phyloP scores from a whole-genome alignment of 2,888 invertebrate species.

The Dendrolimus pini region DNA sequence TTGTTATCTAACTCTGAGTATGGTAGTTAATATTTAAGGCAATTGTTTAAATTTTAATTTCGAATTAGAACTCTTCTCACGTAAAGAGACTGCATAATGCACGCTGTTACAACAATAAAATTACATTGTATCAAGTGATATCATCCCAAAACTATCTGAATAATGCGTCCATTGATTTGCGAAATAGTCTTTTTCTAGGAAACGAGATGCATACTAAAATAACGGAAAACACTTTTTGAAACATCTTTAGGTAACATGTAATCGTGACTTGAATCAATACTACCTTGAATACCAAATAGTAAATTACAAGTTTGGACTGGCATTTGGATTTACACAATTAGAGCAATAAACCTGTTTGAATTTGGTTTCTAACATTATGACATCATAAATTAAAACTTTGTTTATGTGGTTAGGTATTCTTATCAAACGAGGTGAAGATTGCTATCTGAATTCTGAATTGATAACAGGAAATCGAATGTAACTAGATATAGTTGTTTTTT shows the following conservation, averaged over 20 bases:
- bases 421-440: too few relatives aligned
- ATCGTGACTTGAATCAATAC: slow-evolving; percentile 19
- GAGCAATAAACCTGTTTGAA: too few relatives aligned
- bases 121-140: slow-evolving; percentile 2
- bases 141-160: slow-evolving; percentile 10
- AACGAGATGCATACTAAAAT: slow-evolving; percentile 7
- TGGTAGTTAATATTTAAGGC: too few relatives aligned
- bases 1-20: not conserved
- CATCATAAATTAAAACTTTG: too few relatives aligned
- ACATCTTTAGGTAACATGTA: slow-evolving; percentile 18
- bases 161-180: slow-evolving; percentile 15
- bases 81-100: not conserved
- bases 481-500: too few relatives aligned
- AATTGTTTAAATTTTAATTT: too few relatives aligned
- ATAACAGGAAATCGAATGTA: too few relatives aligned
- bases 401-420: too few relatives aligned
- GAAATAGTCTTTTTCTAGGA: slow-evolving; percentile 18
- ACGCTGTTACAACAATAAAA: not conserved
- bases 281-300: not conserved
- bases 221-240: slow-evolving; percentile 11
- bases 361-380: too few relatives aligned
- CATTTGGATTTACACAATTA: too few relatives aligned
- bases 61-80: too few relatives aligned
- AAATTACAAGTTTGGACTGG: not conserved
- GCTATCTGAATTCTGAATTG: too few relatives aligned